Base-by-base conservation (phyloP, 2,113 vertebrate species). In the Scopus umbretta region DNA sequence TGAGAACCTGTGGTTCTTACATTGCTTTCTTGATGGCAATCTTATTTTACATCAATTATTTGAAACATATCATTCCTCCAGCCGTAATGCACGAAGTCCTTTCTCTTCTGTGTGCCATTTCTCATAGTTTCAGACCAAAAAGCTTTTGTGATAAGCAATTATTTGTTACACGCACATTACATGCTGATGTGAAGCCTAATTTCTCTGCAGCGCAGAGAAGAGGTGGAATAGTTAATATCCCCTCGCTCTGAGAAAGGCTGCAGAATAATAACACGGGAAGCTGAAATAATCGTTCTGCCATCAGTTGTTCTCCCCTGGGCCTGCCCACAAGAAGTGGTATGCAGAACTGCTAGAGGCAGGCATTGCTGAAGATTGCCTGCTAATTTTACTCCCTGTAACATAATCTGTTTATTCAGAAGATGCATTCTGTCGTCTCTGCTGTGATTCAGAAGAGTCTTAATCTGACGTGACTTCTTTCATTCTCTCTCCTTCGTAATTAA, bases 221-320 rank as follows among this genome's bases (percentile, higher is more conserved):
- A 67, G 50, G 75, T 63, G 45, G 71, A 93, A 71, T 86, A 80
- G 63, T 75, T 95, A 94, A 90, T 86, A 93, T 76, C 32, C 45
- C 29, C 36, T 71, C 3, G 9, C 63, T 43, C 45, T n/a, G 36
- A 67, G 30, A n/a, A 47, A 75, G 66, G 20, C 84, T 95, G 68
- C 42, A 17, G 74, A 50, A 67, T 80, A 70, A 74, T 88, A 90
- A 79, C 53, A 94, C 2, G 25, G 80, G 71, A 93, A 89, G 66
- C 79, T 90, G 83, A 92, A 97, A 96, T 97, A 97, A 97, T 96
- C 84, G 91, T 88, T 90, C 73, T 94, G 93, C 79, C 97, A 87
- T 92, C 86, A 80, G 94, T 91, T 90, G 84, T 80, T 96, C 82
- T 95, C 66, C 71, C 88, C 91, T 89, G 96, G 59, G 82, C 95